Evolutionary conservation across 1,140 invertebrate species (phyloP), one percentile per base, ranked within the genome.

Genomic region (Batillaria attramentaria): DNA sequence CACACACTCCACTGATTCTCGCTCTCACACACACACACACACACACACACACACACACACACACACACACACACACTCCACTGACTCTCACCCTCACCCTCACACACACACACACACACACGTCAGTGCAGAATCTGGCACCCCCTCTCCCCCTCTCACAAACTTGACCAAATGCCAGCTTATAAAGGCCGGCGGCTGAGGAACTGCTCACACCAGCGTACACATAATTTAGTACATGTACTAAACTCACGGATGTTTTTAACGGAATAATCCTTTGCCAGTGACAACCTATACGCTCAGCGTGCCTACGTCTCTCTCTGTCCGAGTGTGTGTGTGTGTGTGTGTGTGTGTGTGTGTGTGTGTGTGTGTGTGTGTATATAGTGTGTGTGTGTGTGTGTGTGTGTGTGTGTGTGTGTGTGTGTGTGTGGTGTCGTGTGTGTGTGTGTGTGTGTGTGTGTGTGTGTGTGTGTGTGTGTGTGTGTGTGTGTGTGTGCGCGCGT

Each of bases 61-160:
- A 41, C 33, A 66, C 33, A 35, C 28, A 62, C 28, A 62, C 28
- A 62, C 28, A 62, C 28, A 62, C 28, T n/a, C 28, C 33, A 66
- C 62, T 6, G 31, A 66, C 62, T 35, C 62, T 35, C 57, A 62
- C 57, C 20, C 28, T n/a, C 57, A 62, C 57, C 20, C 28, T n/a
- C 28, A 28, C 57, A 62, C 57, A 62, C 57, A 62, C 57, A 62
- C 28, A 28, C 57, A 62, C 57, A 62, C 57, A 62, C 57, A 62
- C 57, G n/a, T n/a, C n/a, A n/a, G n/a, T n/a, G n/a, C n/a, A n/a
- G n/a, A n/a, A n/a, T n/a, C n/a, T n/a, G n/a, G n/a, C n/a, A n/a
- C n/a, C n/a, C n/a, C n/a, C n/a, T n/a, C n/a, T n/a, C n/a, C n/a
- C n/a, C n/a, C n/a, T n/a, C n/a, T n/a, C n/a, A n/a, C n/a, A n/a